These are phyloP conservation scores for Alexandromys fortis DNA, from an alignment of 2,113 vertebrate species.

Conservation along the genomic window DNA sequence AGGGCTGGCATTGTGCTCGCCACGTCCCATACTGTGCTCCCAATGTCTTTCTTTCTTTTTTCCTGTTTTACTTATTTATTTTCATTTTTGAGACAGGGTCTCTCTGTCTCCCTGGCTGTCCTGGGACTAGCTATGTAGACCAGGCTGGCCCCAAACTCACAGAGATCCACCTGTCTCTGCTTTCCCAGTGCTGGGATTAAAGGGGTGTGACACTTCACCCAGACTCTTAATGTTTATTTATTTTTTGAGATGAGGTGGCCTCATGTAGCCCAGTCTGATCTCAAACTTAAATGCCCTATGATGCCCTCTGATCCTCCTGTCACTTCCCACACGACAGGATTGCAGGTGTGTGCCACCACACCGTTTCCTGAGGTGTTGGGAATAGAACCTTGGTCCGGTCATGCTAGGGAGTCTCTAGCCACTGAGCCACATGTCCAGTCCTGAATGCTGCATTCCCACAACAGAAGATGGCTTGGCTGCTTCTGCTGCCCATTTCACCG, in stretches of 20 bases:
- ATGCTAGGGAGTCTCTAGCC: too few species aligned
- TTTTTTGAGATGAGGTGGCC: neutral
- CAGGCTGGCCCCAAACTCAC: neutral
- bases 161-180: neutral
- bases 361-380: neutral
- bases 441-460: neutral
- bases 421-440: too few species aligned
- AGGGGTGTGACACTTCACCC: neutral
- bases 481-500: neutral
- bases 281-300: neutral
- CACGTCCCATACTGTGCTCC: neutral
- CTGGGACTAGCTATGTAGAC: neutral
- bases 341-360: neutral
- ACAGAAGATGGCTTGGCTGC: accelerated
- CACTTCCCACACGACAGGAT: too few species aligned
- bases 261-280: neutral
- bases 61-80: neutral
- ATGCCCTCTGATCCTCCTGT: neutral
- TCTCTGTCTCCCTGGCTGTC: neutral
- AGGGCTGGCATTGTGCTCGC: neutral
- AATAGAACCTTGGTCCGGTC: neutral
- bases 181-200: neutral
- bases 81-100: neutral
- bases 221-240: neutral
- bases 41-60: neutral